Evolutionary conservation across 2,797 vertebrate genomes (phyloP).

Genomic region (Caiman crocodilus): DNA sequence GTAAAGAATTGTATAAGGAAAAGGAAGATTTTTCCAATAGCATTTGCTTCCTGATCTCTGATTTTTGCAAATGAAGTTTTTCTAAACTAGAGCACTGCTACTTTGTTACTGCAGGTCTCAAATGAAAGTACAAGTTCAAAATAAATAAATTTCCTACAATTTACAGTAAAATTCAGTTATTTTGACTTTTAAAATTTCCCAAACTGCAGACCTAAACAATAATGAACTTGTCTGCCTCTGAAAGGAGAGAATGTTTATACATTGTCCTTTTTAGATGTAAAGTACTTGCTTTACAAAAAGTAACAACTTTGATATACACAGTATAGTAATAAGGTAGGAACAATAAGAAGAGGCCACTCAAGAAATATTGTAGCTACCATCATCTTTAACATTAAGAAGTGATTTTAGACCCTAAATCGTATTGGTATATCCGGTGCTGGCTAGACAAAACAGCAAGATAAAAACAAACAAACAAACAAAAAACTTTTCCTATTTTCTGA

Average conservation of each 20-base stretch:
- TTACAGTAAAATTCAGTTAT: neutral
- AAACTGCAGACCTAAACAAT: conserved; percentile 26
- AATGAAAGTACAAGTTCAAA: conserved; percentile 28
- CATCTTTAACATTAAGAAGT: neutral
- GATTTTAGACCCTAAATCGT: neutral
- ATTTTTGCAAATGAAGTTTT: neutral
- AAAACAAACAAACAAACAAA: too few species aligned
- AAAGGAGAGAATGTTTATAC: neutral
- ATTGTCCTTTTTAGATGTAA: neutral
- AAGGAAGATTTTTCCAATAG: neutral
- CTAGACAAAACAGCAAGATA: neutral
- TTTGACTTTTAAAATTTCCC: conserved; percentile 25
- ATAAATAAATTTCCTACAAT: conserved; percentile 18
- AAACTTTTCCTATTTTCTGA: neutral
- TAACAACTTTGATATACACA: neutral
- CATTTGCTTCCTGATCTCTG: neutral
- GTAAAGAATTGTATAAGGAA: conserved; percentile 12
- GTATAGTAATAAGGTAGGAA: too few species aligned
- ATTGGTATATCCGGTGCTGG: neutral
- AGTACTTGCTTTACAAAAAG: neutral
- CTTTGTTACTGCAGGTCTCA: neutral
- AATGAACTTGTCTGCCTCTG: neutral
- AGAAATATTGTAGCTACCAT: neutral
- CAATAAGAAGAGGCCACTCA: too few species aligned
- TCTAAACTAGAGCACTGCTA: conserved; percentile 1